Evolutionary conservation across 2,113 vertebrate species (phyloP), one percentile per base, ranked within the genome.

Genomic region (Lagopus muta): DNA sequence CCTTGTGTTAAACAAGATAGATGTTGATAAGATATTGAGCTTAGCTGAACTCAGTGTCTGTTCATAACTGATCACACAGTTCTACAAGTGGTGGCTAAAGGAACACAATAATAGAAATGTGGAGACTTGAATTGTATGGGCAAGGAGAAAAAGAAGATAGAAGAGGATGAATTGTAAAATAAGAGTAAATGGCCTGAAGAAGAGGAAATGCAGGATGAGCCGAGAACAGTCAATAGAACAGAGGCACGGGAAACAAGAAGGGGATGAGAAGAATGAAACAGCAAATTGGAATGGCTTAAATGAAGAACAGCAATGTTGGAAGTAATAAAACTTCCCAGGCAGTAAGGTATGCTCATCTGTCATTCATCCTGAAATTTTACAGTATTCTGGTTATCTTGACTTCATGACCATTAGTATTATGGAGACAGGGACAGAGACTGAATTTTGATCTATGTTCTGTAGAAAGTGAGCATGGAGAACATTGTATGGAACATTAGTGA

Each of bases 1-100:
- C 92, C 94, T 91, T 88, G 34, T 60, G 82, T 86, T 92, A 77
- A 94, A 86, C 65, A 89, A 60, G 38, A 82, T 24, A 71, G 86
- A 21, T 95, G 91, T 79, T 65, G 74, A 69, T 91, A 89, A 85
- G 74, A 74, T 94, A 92, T 16, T 60, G 45, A 95, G 67, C 92
- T 74, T 60, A 73, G 6, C 45, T 82, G 55, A 87, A 95, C 87
- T 93, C 92, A 87, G 50, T 96, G 17, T 60, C 84, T 89, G 47
- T 74, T 87, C 2, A 18, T 50, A 50, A 76, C 11, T 66, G 54
- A 47, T 79, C 58, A 34, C 21, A 50, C 38, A 82, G 55, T 70
- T 69, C n/a, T 73, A 22, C 79, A 38, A 75, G 42, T 50, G 52
- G 14, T 42, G 50, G 67, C 74, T 82, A 36, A 82, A 64, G 78